Evolutionary conservation across 2,797 vertebrate species (phyloP), one percentile per base, ranked within the genome.

Genomic region (Urophycis tenuis): DNA sequence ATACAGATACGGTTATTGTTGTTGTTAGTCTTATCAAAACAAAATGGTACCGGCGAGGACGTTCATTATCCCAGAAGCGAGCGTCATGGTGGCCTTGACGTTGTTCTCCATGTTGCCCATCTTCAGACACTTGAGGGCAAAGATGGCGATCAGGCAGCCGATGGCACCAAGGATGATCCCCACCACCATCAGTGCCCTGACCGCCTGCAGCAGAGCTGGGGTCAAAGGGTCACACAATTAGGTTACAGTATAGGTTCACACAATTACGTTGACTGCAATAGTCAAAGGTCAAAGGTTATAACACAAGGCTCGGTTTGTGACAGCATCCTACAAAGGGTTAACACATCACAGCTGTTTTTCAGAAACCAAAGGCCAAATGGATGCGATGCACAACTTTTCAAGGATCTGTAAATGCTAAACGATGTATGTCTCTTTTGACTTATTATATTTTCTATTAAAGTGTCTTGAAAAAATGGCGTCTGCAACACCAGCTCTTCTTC

Each of bases 51-150:
- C 96, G 89, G 93, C 92, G 1, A 97, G 22, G 25, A 96, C 90
- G 77, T 94, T 93, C 94, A 97, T 89, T 88, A 96, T 88, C 45
- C 95, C 96, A 0, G 95, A 92, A 11, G 94, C 91, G 85, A 97
- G 89, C 1, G 96, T 96, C 94, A 97, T 95, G 8, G 94, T 96
- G 78, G 95, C 96, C 86, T 98, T 98, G 75, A 94, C 84, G 7
- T 90, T 90, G 30, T 96, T 94, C 75, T 96, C 95, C 95, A 96
- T 96, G 88, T 73, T 94, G 22, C 96, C 95, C 0, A 96, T 95
- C 33, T 93, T 93, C 77, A 98, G 91, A 75, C 96, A 97, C 83
- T 97, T 97, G 41, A 97, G 87, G 1, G 95, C 92, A 75, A 97
- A 95, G 83, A 97, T 89, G 79, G 94, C 93, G 31, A 96, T 93